phyloP scores from a whole-genome alignment of 1,140 invertebrate genomes.

The Cardiocondyla obscurior region DNA sequence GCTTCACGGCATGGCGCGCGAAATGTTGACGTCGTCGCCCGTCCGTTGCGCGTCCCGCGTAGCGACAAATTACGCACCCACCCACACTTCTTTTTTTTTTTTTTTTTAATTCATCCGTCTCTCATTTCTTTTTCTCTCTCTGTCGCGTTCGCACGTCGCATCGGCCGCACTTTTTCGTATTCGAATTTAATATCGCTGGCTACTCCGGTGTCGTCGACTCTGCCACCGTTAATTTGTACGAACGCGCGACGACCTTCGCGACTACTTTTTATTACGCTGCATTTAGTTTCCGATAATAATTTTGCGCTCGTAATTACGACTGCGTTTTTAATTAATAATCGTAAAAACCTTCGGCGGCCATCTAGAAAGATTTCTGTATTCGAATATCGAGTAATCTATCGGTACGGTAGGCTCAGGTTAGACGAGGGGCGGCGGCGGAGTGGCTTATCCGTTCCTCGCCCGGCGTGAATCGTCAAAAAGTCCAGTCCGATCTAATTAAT shows the following conservation, averaged over 20 bases:
- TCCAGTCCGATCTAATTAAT: neutral
- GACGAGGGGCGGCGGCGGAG: neutral
- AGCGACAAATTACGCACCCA: conserved; percentile 67
- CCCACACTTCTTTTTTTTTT: neutral
- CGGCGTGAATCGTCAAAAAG: conserved; percentile 1
- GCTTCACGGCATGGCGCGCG: neutral
- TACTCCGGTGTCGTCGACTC: too few species aligned
- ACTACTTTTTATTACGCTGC: too few species aligned
- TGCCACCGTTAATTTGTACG: too few species aligned
- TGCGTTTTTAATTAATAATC: neutral
- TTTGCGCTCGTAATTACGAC: too few species aligned
- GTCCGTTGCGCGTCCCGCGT: neutral
- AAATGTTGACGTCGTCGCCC: conserved; percentile 57
- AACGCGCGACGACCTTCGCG: too few species aligned
- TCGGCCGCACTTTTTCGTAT: neutral
- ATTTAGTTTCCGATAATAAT: too few species aligned
- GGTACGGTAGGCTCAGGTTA: neutral
- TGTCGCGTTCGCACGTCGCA: neutral
- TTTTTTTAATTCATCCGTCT: neutral
- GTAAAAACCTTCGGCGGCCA: neutral
- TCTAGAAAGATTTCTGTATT: neutral
- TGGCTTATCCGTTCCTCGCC: neutral
- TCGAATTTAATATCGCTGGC: too few species aligned
- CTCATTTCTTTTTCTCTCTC: neutral
- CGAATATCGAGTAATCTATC: neutral